phyloP scores from a whole-genome alignment of 2,113 vertebrate species.

The Todiramphus chloris region DNA sequence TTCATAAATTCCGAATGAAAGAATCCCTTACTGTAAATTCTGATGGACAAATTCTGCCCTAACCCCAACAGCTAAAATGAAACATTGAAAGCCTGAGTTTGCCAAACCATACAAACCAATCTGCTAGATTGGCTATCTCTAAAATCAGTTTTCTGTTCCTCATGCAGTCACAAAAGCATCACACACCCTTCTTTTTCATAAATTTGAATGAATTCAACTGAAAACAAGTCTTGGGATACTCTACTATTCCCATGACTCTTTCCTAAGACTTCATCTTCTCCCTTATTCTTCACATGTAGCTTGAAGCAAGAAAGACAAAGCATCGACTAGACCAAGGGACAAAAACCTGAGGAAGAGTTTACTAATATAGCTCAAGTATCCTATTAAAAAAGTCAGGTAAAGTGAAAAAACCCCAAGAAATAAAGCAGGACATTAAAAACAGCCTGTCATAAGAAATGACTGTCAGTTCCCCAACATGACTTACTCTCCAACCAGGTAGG shows the following conservation, averaged over 20 bases:
- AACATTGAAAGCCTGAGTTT: neutral
- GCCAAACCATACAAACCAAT: neutral
- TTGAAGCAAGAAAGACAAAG: neutral
- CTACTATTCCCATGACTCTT: neutral
- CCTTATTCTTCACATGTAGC: neutral
- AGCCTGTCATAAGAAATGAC: neutral
- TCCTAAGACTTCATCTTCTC: neutral
- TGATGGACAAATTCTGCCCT: neutral
- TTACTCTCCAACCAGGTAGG: neutral
- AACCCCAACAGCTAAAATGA: neutral
- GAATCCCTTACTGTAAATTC: neutral
- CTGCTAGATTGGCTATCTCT: neutral
- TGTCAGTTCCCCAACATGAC: neutral
- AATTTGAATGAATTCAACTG: neutral
- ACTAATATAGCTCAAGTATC: neutral
- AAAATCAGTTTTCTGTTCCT: neutral
- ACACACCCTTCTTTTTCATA: neutral
- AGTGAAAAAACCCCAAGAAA: neutral
- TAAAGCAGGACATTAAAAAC: neutral
- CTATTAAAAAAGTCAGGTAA: neutral
- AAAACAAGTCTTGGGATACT: neutral
- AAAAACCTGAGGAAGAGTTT: neutral
- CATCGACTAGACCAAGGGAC: neutral
- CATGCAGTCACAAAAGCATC: neutral
- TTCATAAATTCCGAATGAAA: neutral